These are phyloP conservation scores for Andinoacara biseriatus DNA, from an alignment of 2,113 vertebrate species.

Conservation along the genomic window DNA sequence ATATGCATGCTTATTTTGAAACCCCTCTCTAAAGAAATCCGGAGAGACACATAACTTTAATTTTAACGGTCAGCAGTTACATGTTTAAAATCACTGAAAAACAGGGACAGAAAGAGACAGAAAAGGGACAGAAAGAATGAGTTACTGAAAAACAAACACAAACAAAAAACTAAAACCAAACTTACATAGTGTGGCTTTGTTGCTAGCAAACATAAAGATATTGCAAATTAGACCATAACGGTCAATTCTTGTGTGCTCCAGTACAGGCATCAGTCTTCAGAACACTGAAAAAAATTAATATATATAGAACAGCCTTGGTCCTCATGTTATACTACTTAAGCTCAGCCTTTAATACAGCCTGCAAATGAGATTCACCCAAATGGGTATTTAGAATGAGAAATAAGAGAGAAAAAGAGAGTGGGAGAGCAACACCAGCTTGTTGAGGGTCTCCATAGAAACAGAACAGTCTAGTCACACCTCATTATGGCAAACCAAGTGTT, in stretches of 20 bases:
- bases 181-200: not conserved
- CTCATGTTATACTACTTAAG: not conserved
- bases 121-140: no score
- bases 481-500: slow-evolving; percentile 76
- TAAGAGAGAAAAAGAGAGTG: not conserved
- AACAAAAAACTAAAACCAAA: no score
- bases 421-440: slow-evolving; percentile 48
- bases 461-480: slow-evolving; percentile 79
- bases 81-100: no score
- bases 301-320: not conserved
- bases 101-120: no score
- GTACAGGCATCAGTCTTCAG: not conserved
- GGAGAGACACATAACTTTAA: no score
- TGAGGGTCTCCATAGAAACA: slow-evolving; percentile 77
- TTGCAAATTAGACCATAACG: not conserved
- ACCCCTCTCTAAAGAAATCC: no score
- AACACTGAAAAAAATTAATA: not conserved
- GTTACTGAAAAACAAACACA: no score
- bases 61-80: no score
- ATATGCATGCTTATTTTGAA: no score
- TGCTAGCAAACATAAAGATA: not conserved
- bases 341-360: slow-evolving; percentile 10
- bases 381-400: slow-evolving; percentile 27
- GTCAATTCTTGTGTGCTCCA: not conserved
- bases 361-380: slow-evolving; percentile 47